Conservation (phyloP, 2,797 vertebrate species). For the Cyprinella venusta region DNA sequence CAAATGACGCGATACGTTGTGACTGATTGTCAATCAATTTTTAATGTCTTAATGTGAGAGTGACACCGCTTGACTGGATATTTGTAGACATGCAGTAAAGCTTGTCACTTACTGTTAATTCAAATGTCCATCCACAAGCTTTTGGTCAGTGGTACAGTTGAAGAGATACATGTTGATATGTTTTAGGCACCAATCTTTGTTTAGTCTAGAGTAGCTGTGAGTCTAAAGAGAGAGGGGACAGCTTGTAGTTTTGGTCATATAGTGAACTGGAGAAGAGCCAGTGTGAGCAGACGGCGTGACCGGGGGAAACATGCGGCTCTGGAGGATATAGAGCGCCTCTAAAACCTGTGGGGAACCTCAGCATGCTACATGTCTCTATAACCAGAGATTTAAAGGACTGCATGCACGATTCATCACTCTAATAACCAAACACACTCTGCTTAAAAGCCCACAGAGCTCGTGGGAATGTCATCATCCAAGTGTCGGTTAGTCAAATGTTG, state of each 20-base stretch:
- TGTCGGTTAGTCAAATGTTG: not conserved
- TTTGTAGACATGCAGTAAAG: not conserved
- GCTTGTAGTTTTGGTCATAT: constrained; percentile 49
- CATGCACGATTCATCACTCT: constrained; percentile 14
- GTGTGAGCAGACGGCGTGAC: constrained; percentile 53
- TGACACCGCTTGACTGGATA: constrained; percentile 21
- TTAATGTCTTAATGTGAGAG: constrained; percentile 22
- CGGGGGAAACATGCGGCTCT: constrained; percentile 38
- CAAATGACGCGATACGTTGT: constrained; percentile 26
- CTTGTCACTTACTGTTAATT: constrained; percentile 36
- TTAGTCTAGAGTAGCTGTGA: constrained; percentile 5
- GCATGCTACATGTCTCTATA: constrained; percentile 32
- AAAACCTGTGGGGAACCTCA: constrained; percentile 40
- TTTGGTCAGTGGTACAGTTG: not conserved
- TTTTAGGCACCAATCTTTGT: constrained; percentile 3
- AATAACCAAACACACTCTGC: constrained; percentile 29
- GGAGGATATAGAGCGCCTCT: constrained; percentile 39
- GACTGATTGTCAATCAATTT: constrained; percentile 17
- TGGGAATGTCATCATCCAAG: constrained; percentile 15
- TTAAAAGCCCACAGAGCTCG: constrained; percentile 19
- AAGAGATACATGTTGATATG: constrained; percentile 2
- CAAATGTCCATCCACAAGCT: constrained; percentile 16
- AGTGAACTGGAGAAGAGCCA: constrained; percentile 50
- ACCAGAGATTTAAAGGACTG: constrained; percentile 17
- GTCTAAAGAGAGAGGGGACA: not conserved